Conservation (phyloP, 1,140 invertebrate genomes). For the Palaemon carinicauda region DNA sequence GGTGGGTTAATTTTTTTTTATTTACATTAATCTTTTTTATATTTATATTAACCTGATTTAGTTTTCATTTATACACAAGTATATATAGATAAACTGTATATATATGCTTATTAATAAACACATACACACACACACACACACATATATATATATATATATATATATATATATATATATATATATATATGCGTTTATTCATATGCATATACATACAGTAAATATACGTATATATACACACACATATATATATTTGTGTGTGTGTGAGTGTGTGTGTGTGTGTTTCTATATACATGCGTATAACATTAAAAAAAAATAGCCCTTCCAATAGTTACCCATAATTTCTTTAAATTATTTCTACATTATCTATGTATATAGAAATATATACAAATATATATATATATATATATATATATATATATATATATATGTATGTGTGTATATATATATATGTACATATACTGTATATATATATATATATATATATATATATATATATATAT, state of each 20-base stretch:
- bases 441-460: background rate
- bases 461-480: background rate
- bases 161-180: background rate
- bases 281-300: background rate
- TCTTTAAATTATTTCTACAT: too few relatives aligned
- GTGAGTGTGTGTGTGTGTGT: background rate
- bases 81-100: background rate
- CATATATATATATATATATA: background rate
- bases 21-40: too few relatives aligned
- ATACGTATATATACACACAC: too few relatives aligned
- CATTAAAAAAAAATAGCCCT: too few relatives aligned
- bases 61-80: too few relatives aligned
- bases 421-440: background rate
- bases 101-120: background rate
- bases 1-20: too few relatives aligned
- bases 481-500: background rate
- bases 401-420: background rate
- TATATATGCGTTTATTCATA: background rate
- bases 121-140: background rate
- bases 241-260: background rate
- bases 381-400: background rate
- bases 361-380: background rate
- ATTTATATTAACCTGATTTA: too few relatives aligned
- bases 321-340: too few relatives aligned
- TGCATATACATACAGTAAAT: background rate